Base-by-base conservation (phyloP, 1,140 invertebrate genomes). In the Idris sp. region DNA sequence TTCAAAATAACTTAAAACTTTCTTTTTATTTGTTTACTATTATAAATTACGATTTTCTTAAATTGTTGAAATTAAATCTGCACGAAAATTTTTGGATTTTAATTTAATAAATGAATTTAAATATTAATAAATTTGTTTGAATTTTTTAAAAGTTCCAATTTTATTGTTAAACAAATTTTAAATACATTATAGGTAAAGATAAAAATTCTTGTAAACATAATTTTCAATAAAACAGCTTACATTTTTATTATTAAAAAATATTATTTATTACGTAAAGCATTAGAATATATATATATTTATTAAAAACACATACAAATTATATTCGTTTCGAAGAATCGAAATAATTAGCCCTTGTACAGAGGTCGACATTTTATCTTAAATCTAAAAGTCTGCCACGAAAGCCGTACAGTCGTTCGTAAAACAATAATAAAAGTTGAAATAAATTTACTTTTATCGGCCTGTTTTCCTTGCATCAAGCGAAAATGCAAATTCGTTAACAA, bases 271-370 rank as follows among this genome's bases (percentile, higher is more conserved):
- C 38, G 16, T 56, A 72, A 72, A 72, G 58, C 58, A 53, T 72
- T 72, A 62, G 43, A 59, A 51, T 68, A 56, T 72, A 40, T n/a
- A 4, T 22, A 6, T 41, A 73, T 71, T 71, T 71, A 62, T 73
- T 73, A 73, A 58, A 64, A 73, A 73, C 58, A 64, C 59, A 64
- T 73, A 64, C 59, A 73, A 71, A 61, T 48, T 71, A 56, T 46
- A 69, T 56, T 59, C 40, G 35, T 48, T 53, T 49, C 35, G 38
- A 62, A 62, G 26, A n/a, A 38, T 53, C 25, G 13, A 48, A 51
- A 10, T 54, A 33, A 53, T 56, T 46, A 72, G 67, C 28, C 25
- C 8, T 71, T 61, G 49, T 71, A 64, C 58, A 64, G 8, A 44
- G 8, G 31, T 59, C 46, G 14, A 59, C 36, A 59, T 26, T 43